Conservation (phyloP, 2,888 invertebrate species). For the Saturnia japonica region DNA sequence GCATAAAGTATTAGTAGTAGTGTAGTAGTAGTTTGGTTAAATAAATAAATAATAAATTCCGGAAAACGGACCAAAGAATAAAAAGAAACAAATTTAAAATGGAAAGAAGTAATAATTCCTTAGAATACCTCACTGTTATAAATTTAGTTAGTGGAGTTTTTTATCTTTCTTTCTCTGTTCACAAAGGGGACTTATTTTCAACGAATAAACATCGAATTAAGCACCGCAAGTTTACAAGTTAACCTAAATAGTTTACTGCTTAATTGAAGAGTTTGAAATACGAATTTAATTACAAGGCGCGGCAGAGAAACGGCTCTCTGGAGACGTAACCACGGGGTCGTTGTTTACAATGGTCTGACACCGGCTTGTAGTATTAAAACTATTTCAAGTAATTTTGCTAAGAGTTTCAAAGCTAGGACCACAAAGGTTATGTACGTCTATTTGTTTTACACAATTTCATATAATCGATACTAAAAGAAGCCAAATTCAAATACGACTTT, state of each 20-base stretch:
- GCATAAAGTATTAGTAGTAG: no score
- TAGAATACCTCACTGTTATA: background rate
- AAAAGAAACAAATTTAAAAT: background rate
- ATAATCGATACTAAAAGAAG: no score
- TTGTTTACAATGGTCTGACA: conserved; percentile 12
- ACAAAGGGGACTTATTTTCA: background rate
- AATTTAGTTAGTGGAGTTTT: background rate
- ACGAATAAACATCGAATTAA: conserved; percentile 28
- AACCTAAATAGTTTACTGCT: conserved; percentile 29
- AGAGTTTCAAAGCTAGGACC: background rate
- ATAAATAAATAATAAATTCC: no score
- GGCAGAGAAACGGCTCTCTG: conserved; percentile 15
- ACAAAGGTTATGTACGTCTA: no score
- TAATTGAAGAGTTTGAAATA: conserved; percentile 34
- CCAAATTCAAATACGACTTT: no score
- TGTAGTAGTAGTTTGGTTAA: no score
- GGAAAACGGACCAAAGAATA: background rate
- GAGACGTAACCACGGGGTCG: conserved; percentile 3
- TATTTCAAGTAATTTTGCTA: background rate
- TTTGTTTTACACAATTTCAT: background rate
- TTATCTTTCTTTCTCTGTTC: background rate
- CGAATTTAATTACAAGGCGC: conserved; percentile 30
- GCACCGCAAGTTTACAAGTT: conserved; percentile 29
- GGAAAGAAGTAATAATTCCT: background rate
- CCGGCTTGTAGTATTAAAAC: conserved; percentile 7